Evolutionary conservation across 1,140 invertebrate genomes (phyloP).

Genomic region (Dolichoris vasculosae): DNA sequence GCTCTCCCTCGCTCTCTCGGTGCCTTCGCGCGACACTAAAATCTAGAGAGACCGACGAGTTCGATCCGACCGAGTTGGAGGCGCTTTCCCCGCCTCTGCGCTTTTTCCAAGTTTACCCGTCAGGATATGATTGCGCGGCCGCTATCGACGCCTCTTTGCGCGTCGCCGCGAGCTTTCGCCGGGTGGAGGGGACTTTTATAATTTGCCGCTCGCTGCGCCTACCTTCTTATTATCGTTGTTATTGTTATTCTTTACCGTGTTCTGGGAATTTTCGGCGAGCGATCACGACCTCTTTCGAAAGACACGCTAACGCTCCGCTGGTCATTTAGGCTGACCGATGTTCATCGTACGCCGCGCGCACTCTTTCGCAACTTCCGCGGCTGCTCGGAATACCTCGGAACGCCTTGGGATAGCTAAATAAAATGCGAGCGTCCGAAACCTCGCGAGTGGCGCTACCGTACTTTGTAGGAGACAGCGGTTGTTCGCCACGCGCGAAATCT

Average conservation of each 20-base stretch:
- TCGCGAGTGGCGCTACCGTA: not conserved
- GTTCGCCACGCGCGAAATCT: not conserved
- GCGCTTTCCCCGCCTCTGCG: not conserved
- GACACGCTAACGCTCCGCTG: no score
- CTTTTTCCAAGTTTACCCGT: not conserved
- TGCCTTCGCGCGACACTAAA: conserved; percentile 49
- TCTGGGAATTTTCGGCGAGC: not conserved
- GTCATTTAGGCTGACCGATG: not conserved
- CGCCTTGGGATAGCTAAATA: no score
- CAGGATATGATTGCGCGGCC: no score
- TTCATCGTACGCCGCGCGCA: not conserved
- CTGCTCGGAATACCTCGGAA: no score
- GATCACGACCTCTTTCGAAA: not conserved
- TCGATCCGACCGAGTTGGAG: not conserved
- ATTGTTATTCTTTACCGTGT: no score
- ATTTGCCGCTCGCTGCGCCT: no score
- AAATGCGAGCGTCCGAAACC: not conserved
- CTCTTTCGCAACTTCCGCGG: no score
- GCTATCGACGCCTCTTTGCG: not conserved
- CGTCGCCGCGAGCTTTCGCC: not conserved
- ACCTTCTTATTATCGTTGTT: no score
- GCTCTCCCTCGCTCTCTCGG: not conserved
- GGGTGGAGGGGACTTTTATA: not conserved
- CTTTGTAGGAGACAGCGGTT: no score
- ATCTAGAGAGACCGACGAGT: conserved; percentile 34